Evolutionary conservation across 2,113 vertebrate species (phyloP), one percentile per base, ranked within the genome.

Genomic region (Boleophthalmus pectinirostris): DNA sequence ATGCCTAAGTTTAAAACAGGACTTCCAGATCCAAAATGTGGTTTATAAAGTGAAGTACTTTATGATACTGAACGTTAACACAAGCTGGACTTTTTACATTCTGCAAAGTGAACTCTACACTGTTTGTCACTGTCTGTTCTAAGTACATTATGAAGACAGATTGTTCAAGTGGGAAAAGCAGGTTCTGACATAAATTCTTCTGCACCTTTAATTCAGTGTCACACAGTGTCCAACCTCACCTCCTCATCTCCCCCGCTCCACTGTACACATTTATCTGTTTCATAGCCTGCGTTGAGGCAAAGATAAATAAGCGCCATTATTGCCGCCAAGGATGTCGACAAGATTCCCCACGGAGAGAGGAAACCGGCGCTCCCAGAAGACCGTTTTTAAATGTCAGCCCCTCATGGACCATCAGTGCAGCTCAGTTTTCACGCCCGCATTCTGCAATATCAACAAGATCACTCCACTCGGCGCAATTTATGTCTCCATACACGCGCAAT

Each of bases 141-240:
- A 20, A 85, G 74, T 85, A 76, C 79, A 87, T 85, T 71, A 82
- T 89, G 84, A 87, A 89, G 79, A 76, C 90, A 86, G 78, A 75
- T 78, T 83, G 83, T 68, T 88, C 86, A 80, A 80, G 81, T 80
- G 69, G 77, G 66, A 86, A 87, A 82, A 80, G 75, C 70, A 72
- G 64, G 74, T 80, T 75, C 76, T 86, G 81, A 81, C 79, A 69
- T 73, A 64, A 77, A 84, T 67, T 81, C 68, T 67, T 82, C 68
- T 80, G 74, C 69, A 78, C 83, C 82, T 82, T 79, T 66, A 57
- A 69, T 72, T 81, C 74, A 80, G 15, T 56, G 75, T 69, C 72
- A 77, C 72, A 79, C 72, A 70, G 73, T 57, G 65, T 82, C 60
- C 54, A 53, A 69, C 83, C 60, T 58, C 70, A 49, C 73, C 58